These are phyloP conservation scores for Monochamus alternatus DNA, from an alignment of 2,888 invertebrate genomes.

Conservation along the genomic window DNA sequence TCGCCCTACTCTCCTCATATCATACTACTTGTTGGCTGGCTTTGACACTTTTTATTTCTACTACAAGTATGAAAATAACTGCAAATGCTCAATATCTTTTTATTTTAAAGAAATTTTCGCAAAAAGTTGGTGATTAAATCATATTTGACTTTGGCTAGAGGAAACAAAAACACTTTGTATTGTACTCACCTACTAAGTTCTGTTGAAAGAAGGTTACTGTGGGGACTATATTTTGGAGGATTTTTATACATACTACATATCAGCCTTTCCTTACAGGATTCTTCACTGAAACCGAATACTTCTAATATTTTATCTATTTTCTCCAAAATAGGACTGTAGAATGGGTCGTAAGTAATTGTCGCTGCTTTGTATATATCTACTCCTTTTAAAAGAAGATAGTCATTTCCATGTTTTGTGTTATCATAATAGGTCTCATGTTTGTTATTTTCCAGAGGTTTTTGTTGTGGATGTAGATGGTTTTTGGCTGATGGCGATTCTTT, in stretches of 20 bases:
- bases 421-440: too few relatives aligned
- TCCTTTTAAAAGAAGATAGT: conserved; percentile 43
- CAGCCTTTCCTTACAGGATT: conserved; percentile 84
- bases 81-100: too few relatives aligned
- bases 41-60: too few relatives aligned
- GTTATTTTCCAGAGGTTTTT: too few relatives aligned
- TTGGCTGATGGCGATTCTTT: too few relatives aligned
- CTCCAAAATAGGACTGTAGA: conserved; percentile 86
- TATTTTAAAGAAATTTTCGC: too few relatives aligned
- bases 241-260: conserved; percentile 90
- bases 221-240: conserved; percentile 86
- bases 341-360: conserved; percentile 72
- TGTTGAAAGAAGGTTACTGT: conserved; percentile 89
- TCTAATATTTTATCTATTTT: conserved; percentile 83
- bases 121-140: too few relatives aligned
- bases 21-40: too few relatives aligned
- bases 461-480: too few relatives aligned
- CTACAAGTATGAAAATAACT: too few relatives aligned
- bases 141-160: not conserved
- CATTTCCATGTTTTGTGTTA: conserved; percentile 8
- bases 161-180: not conserved
- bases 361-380: conserved; percentile 69
- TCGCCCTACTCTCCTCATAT: too few relatives aligned
- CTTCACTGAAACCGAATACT: conserved; percentile 81
- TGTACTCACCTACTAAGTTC: conserved; percentile 88